Base-by-base conservation (phyloP, 2,797 vertebrate genomes). In the Hippocampus kuda region DNA sequence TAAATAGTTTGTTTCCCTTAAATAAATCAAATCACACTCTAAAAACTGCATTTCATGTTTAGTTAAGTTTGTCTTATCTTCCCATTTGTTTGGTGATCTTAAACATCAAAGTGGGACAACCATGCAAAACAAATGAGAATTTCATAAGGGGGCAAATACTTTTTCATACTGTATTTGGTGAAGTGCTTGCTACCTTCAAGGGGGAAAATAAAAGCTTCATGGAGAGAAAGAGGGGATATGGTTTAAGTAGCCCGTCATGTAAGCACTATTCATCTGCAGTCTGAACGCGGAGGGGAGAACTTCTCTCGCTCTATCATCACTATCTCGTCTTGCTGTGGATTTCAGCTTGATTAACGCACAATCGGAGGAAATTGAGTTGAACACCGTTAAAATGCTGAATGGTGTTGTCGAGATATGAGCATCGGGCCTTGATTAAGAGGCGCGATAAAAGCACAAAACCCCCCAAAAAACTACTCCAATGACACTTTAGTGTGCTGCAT, bases 401-500 rank as follows among this genome's bases (percentile, higher is more conserved):
- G 1, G 13, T 30, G 13, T 59, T 30, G 26, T 16, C 26, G 15
- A 13, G 24, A 59, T 59, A 30, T 22, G 59, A 54, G 54, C 26
- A 67, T 65, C 4, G 15, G 15, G 8, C 41, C 48, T 30, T 1
- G 60, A 77, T 63, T 66, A 70, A 75, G 13, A 54, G 48, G 73
- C 54, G 59, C 54, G 67, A 57, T 63, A 68, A 49, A 72, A 65
- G 27, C 34, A 69, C 38, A 59, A 67, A 73, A 59, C 1, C 6
- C 5, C 5, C 60, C 12, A 27, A 51, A 49, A 22, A 77, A 68
- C 75, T 69, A 72, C 61, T 73, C 63, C 65, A 77, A 74, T 61
- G 73, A 41, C 62, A 69, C 69, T 34, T 71, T 71, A 59, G 65
- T 41, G 53, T 68, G 74, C 83, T 77, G 76, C 69, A 79, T 84